Evolutionary conservation across 1,140 invertebrate species (phyloP).

Genomic region (Nasonia vitripennis): DNA sequence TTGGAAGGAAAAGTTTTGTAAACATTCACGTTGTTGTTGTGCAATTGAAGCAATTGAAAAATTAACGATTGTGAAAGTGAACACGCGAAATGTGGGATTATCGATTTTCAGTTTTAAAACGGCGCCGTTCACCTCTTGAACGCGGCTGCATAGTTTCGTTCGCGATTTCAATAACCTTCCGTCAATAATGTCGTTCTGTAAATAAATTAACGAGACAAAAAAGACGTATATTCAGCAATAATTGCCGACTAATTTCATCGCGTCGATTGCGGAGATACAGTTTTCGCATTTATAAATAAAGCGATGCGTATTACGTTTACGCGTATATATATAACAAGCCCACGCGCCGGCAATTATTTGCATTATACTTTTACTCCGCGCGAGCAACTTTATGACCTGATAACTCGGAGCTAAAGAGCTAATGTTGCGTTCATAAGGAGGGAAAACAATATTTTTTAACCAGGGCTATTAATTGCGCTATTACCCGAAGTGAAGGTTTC

Average conservation of each 20-base stretch:
- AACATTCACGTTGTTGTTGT: not conserved
- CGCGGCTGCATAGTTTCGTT: not conserved
- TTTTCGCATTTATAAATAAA: too few relatives aligned
- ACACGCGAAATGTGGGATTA: not conserved
- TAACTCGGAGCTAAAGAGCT: not conserved
- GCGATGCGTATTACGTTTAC: too few relatives aligned
- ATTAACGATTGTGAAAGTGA: not conserved
- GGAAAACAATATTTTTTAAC: constrained; percentile 3
- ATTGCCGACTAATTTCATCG: too few relatives aligned
- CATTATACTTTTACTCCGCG: not conserved
- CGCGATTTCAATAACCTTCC: too few relatives aligned
- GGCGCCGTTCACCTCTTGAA: too few relatives aligned
- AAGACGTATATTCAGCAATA: too few relatives aligned
- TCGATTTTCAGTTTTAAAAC: not conserved
- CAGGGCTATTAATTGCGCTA: not conserved
- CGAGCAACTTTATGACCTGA: not conserved
- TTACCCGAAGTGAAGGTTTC: not conserved
- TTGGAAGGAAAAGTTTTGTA: too few relatives aligned
- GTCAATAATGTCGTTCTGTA: too few relatives aligned
- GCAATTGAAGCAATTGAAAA: not conserved
- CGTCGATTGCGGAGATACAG: too few relatives aligned
- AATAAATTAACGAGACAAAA: too few relatives aligned
- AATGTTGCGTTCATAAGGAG: not conserved
- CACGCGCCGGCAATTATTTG: not conserved
- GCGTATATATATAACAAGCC: too few relatives aligned